Evolutionary conservation across 1,140 invertebrate species (phyloP), one percentile per base, ranked within the genome.

Genomic region (Coptotermes formosanus): DNA sequence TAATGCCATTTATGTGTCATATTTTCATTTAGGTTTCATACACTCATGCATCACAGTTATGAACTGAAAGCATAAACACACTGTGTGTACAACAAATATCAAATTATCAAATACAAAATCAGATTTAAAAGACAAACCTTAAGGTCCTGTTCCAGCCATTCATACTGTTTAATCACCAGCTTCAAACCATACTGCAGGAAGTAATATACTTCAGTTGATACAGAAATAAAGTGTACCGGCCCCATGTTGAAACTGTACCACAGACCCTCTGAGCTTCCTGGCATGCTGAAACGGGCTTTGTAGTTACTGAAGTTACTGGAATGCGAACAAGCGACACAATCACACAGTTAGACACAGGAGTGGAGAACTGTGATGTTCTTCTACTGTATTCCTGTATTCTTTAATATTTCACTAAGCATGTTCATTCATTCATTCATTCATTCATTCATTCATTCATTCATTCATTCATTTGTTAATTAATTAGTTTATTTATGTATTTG

Each of bases 201-300:
- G 90, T 98, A 99, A 90, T 99, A 99, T 87, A 96, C 95, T 92
- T 99, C 99, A 0, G 98, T 99, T 86, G 96, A 97, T 86, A 99
- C 94, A 19, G 94, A 95, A 81, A 99, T 94, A 88, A 98, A 96
- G 91, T 99, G 98, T 19, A 97, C 94, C 16, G 97, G 97, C 1
- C 98, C 98, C 87, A 99, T 90, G 90, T 99, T 94, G 89, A 97
- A 98, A 91, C 97, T 98, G 91, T 97, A 98, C 92, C 94, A 96
- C 89, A 98, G 92, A 85, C 94, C 95, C 38, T 97, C 95, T 25
- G 92, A 92, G 45, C 92, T 91, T 75, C 95, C 94, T 12, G 97
- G 97, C 97, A 98, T 98, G 45, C 93, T 95, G 91, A 99, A 99
- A 86, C 98, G 93, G 82, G 94, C 93, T 88, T 94, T 93, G 90